Percentiles rank a stretch among this genome's conserved stretches.
Conservation (phyloP, 2,113 vertebrate species). For the Formicarius rufipectus region DNA sequence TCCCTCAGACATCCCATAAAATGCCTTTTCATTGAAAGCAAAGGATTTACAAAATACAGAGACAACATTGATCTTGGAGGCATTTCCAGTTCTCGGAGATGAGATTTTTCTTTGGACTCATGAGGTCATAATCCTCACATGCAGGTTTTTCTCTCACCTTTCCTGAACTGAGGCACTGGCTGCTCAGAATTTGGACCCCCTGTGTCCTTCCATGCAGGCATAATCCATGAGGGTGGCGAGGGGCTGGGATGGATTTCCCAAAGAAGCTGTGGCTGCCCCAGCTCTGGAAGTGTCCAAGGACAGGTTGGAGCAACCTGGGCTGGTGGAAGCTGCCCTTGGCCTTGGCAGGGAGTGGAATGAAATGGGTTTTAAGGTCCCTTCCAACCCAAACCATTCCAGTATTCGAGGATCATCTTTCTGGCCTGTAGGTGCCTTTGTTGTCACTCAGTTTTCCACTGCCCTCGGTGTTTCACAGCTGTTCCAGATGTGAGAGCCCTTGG, state of each 20-base stretch:
- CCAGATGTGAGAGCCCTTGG: neutral
- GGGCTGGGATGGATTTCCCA: neutral
- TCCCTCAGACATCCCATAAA: neutral
- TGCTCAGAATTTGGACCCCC: neutral
- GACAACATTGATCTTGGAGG: neutral
- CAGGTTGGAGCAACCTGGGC: neutral
- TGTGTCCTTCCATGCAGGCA: too few species aligned
- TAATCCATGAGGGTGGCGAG: neutral
- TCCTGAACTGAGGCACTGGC: neutral
- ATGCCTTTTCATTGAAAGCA: neutral
- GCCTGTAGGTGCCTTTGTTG: neutral
- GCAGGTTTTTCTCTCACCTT: neutral
- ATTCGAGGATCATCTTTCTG: neutral
- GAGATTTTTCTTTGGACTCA: neutral
- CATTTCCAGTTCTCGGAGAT: accelerated
- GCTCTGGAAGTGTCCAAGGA: neutral
- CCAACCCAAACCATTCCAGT: neutral
- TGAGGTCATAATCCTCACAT: accelerated
- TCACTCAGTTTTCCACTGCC: neutral
- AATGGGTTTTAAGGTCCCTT: neutral
- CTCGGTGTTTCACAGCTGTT: neutral
- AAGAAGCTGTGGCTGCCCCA: neutral
- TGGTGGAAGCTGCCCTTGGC: accelerated
- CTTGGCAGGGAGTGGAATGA: neutral
- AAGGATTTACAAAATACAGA: neutral